These are phyloP conservation scores for Parapristionchus giblindavisi DNA, from an alignment of 2,888 invertebrate genomes.

Conservation along the genomic window DNA sequence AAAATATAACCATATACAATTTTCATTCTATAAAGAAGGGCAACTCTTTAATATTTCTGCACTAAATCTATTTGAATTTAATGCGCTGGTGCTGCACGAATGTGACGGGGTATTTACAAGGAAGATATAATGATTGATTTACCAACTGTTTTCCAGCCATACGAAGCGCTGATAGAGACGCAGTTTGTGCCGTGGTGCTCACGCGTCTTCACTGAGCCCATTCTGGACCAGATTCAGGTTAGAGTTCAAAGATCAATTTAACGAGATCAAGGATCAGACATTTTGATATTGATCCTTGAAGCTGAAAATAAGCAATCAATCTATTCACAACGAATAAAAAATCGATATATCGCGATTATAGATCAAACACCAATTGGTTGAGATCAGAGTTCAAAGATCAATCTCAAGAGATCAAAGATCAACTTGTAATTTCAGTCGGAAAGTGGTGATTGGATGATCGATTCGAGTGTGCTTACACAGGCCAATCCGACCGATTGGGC, in stretches of 20 bases:
- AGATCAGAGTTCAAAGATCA: background rate
- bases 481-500: conserved; percentile 67
- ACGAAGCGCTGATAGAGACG: conserved; percentile 43
- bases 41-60: too few relatives aligned
- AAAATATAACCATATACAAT: too few relatives aligned
- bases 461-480: conserved; percentile 46
- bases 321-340: background rate
- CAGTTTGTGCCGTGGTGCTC: conserved; percentile 67
- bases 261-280: background rate
- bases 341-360: background rate
- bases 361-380: background rate
- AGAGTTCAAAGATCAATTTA: background rate
- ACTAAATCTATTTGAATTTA: too few relatives aligned
- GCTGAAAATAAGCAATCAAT: background rate
- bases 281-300: too few relatives aligned
- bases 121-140: too few relatives aligned
- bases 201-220: conserved; percentile 63
- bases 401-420: conserved; percentile 13
- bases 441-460: conserved; percentile 38
- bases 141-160: conserved; percentile 16
- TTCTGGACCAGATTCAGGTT: conserved; percentile 51
- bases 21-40: too few relatives aligned
- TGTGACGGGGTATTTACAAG: too few relatives aligned
- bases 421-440: conserved; percentile 39
- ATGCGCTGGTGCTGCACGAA: too few relatives aligned